These are phyloP conservation scores for Zosterops lateralis DNA, from an alignment of 2,113 vertebrate species.

Conservation along the genomic window DNA sequence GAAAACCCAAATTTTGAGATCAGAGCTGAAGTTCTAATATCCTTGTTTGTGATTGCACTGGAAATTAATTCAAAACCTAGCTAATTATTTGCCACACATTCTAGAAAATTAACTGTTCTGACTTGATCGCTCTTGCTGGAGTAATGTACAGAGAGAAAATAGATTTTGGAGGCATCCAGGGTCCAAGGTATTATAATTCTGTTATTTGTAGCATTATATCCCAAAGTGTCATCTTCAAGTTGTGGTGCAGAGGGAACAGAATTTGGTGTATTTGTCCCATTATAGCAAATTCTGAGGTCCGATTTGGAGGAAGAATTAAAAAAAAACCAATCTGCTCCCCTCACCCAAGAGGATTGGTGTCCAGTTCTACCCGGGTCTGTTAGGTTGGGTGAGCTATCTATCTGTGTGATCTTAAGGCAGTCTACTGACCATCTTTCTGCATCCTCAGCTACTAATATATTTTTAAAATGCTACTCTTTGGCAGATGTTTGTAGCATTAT, in stretches of 20 bases:
- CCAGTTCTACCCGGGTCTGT: neutral
- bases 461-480: neutral
- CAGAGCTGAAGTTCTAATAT: neutral
- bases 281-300: neutral
- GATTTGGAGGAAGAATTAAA: too few species aligned
- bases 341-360: neutral
- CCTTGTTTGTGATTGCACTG: neutral
- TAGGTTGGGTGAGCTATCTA: neutral
- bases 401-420: rapidly evolving
- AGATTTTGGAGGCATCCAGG: neutral
- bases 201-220: neutral
- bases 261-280: neutral
- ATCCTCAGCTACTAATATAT: neutral
- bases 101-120: neutral
- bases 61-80: neutral
- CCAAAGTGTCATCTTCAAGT: neutral
- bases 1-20: neutral
- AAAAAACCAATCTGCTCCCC: neutral
- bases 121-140: neutral
- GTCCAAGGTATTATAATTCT: neutral
- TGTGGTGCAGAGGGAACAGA: neutral
- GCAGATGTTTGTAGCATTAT: neutral
- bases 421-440: neutral
- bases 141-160: rapidly evolving
- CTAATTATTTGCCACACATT: neutral